These are phyloP conservation scores for Greenwoodochromis staneri DNA, from an alignment of 2,113 vertebrate genomes.

Conservation along the genomic window DNA sequence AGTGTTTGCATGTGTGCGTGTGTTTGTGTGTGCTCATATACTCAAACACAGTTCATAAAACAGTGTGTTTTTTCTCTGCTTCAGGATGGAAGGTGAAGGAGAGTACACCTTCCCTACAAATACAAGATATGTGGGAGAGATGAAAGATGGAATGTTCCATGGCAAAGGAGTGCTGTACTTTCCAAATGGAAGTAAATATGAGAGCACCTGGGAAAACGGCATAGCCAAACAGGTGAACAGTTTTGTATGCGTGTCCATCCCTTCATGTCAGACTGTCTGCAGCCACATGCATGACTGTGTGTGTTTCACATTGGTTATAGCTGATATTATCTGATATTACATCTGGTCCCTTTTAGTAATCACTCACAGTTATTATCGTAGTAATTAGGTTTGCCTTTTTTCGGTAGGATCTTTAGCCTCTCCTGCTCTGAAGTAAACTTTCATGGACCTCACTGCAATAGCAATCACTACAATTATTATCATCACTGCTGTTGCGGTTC, in stretches of 20 bases:
- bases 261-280: slow-evolving; percentile 9
- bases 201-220: slow-evolving; percentile 83
- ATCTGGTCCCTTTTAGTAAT: slow-evolving; percentile 65
- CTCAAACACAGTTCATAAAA: background rate
- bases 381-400: slow-evolving; percentile 48
- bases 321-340: slow-evolving; percentile 32
- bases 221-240: slow-evolving; percentile 71
- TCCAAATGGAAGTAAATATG: slow-evolving; percentile 76
- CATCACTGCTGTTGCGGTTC: slow-evolving; percentile 33
- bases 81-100: slow-evolving; percentile 86
- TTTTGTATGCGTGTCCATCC: background rate
- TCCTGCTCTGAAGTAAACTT: slow-evolving; percentile 24
- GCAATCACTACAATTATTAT: slow-evolving; percentile 45
- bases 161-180: slow-evolving; percentile 82
- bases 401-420: background rate
- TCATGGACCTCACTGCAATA: slow-evolving; percentile 26
- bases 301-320: slow-evolving; percentile 61
- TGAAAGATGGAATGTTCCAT: slow-evolving; percentile 87
- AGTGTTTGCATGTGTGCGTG: background rate
- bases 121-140: slow-evolving; percentile 79
- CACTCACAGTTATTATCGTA: slow-evolving; percentile 44
- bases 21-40: background rate
- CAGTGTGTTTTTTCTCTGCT: background rate
- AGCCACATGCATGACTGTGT: background rate
- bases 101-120: slow-evolving; percentile 78